phyloP scores from a whole-genome alignment of 2,797 vertebrate species.

The Garrulus glandarius region DNA sequence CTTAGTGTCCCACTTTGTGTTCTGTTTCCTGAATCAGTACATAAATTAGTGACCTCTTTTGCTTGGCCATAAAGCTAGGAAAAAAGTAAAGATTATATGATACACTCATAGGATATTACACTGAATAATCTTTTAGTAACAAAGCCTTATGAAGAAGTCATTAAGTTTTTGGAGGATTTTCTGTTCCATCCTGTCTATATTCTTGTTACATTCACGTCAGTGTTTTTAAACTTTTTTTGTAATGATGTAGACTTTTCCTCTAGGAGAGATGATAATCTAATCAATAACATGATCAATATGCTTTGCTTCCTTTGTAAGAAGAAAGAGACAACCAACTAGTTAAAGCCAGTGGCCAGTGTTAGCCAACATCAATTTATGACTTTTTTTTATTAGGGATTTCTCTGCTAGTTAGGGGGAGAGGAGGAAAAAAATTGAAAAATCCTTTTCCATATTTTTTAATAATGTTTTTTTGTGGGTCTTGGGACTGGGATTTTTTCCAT shows the following conservation, averaged over 20 bases:
- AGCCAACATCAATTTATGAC: not conserved
- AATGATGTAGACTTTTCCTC: not conserved
- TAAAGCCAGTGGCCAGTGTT: not conserved
- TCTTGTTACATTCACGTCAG: not conserved
- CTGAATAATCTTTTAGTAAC: not conserved
- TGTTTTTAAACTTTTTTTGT: not conserved
- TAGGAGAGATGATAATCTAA: not conserved
- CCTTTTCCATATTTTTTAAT: not conserved
- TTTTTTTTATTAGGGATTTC: not conserved
- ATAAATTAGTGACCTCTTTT: not conserved
- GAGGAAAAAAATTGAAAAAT: not conserved
- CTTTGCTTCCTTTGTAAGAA: not conserved
- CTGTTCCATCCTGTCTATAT: not conserved
- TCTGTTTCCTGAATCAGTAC: not conserved
- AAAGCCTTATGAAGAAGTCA: not conserved
- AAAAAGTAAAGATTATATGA: not conserved
- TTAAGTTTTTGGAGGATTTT: not conserved
- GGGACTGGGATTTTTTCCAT: not conserved
- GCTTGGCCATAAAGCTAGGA: not conserved
- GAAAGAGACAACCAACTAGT: not conserved
- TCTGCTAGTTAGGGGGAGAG: rapidly evolving
- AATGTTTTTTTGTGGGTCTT: not conserved
- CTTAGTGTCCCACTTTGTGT: not conserved
- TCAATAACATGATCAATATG: not conserved
- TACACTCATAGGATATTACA: not conserved